Evolutionary conservation across 2,888 invertebrate species (phyloP), one percentile per base, ranked within the genome.

Genomic region (Scotopteryx bipunctaria): DNA sequence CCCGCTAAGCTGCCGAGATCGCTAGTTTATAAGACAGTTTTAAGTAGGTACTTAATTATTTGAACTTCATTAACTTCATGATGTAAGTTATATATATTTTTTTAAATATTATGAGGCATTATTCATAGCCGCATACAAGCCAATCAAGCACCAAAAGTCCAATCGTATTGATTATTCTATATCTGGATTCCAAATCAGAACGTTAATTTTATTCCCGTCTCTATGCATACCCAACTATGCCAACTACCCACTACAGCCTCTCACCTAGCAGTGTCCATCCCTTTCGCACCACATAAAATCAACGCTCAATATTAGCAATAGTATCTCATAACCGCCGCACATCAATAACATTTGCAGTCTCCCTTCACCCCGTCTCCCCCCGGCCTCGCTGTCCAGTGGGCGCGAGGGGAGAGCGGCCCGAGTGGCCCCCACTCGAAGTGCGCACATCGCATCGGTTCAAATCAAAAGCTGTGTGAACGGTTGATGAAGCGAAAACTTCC

Each of bases 331-430:
- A 60, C 61, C 59, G 52, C 59, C 57, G 61, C 61, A 64, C 64
- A 64, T 64, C 64, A 73, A 76, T 77, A 77, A 76, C 76, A 77
- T 77, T 78, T 76, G 80, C 77, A 76, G 71, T 64, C 64, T 67
- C 66, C 65, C 61, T 63, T 36, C 44, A 38, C 48, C 40, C 48
- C 32, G 45, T 50, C 17, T 21, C 15, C 42, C 56, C 46, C 25
- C 31, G 14, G 54, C 37, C 43, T 40, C 15, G 15, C 13, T 25
- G 41, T 45, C 37, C 64, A 48, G 43, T 36, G 51, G 56, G 47
- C 56, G 49, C 5, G 56, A 31, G 47, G 42, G 42, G 36, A 17
- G 40, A 27, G n/a, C 19, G 32, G 58, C 53, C 40, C 50, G 23
- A 59, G 53, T 46, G 44, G 61, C 56, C 63, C 62, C 48, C 55